Evolutionary conservation across 2,113 vertebrate genomes (phyloP).

Genomic region (Corythoichthys haematopterus): DNA sequence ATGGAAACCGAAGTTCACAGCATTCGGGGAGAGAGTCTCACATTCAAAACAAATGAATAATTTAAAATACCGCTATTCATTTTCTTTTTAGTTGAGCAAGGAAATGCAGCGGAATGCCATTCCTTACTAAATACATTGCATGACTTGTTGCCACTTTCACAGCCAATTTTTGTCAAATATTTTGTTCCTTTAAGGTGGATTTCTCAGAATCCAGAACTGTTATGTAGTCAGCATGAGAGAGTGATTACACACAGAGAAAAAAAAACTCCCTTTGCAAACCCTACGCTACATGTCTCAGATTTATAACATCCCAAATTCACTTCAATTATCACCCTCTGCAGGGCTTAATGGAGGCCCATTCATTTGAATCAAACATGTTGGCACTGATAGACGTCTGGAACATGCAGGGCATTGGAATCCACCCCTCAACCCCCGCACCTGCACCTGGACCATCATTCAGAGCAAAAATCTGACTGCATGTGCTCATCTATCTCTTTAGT

Average conservation of each 20-base stretch:
- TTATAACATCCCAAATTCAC: background rate
- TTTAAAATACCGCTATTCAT: background rate
- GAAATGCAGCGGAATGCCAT: background rate
- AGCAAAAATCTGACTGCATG: background rate
- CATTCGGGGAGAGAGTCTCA: background rate
- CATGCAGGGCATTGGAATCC: background rate
- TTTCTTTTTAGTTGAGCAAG: background rate
- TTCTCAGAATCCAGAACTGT: background rate
- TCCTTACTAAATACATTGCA: background rate
- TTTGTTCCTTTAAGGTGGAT: background rate
- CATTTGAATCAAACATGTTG: background rate
- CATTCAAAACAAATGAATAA: background rate
- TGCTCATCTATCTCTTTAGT: slow-evolving; percentile 8
- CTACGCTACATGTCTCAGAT: background rate
- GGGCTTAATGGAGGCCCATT: slow-evolving; percentile 1
- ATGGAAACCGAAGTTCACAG: background rate
- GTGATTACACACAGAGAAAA: background rate
- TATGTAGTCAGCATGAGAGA: slow-evolving; percentile 26
- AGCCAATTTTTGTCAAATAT: background rate
- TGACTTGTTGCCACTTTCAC: background rate
- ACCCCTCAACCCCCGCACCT: background rate
- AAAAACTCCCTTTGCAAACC: background rate
- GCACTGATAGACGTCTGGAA: background rate
- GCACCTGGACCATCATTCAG: background rate
- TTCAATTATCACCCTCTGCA: background rate